phyloP scores from a whole-genome alignment of 2,888 invertebrate species.

The Leptogaster cylindrica region DNA sequence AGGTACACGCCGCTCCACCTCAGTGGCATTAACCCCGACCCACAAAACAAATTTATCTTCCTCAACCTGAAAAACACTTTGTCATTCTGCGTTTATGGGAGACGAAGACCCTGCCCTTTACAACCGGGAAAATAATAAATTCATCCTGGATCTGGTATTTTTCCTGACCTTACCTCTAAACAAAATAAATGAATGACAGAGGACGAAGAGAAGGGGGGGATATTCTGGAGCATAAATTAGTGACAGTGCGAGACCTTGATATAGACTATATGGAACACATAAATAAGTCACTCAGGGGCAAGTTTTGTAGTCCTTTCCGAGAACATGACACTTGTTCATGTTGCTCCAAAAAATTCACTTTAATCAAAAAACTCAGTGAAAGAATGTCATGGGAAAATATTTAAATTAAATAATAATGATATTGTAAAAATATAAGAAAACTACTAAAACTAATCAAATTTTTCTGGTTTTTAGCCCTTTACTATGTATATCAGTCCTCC shows the following conservation, averaged over 20 bases:
- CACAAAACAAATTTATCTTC: conserved; percentile 25
- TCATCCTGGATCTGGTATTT: neutral
- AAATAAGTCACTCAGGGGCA: neutral
- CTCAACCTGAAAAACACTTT: conserved; percentile 13
- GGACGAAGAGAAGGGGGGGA: conserved; percentile 16
- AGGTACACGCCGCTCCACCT: neutral
- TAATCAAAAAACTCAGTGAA: too few relatives aligned
- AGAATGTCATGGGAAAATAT: too few relatives aligned
- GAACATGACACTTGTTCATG: too few relatives aligned
- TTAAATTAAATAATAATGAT: too few relatives aligned
- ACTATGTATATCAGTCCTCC: too few relatives aligned
- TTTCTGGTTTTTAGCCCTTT: too few relatives aligned
- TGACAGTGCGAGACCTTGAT: neutral
- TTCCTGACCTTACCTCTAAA: conserved; percentile 1
- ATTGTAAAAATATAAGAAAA: too few relatives aligned
- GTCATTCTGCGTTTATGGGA: conserved; percentile 16
- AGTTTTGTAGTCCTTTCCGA: too few relatives aligned
- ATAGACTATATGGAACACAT: neutral
- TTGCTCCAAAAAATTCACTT: too few relatives aligned
- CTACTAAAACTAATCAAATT: too few relatives aligned
- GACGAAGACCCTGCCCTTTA: neutral
- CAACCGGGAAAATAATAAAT: conserved; percentile 2
- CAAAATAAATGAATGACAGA: too few relatives aligned
- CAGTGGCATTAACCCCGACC: neutral
- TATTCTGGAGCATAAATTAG: conserved; percentile 23